Evolutionary conservation across 2,113 vertebrate species (phyloP), one percentile per base, ranked within the genome.

Genomic region (Ailuropoda melanoleuca): DNA sequence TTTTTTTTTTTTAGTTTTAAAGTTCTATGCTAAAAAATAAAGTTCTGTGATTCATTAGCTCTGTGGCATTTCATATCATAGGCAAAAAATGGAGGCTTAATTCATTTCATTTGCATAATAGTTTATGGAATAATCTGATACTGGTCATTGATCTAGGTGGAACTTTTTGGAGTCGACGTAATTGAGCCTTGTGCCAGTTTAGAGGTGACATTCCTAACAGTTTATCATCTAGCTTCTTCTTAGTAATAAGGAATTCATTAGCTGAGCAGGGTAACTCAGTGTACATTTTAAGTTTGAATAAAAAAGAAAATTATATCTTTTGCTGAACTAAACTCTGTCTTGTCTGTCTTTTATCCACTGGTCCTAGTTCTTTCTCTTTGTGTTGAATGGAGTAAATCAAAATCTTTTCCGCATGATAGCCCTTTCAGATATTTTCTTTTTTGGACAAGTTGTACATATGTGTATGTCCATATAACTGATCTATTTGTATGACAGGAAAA

Each of bases 361-460:
- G 39, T 93, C n/a, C n/a, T 93, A 60, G 4, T 66, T 88, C 50
- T 86, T 87, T 74, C 19, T 26, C 10, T 84, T 86, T 93, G 55
- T 95, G 14, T 88, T 93, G 14, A 88, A 26, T 94, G 72, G 23
- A 72, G 39, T 91, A 74, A 55, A 91, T 87, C 4, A 82, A 46
- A 94, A 39, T 64, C 3, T 92, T 92, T 77, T 77, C 55, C 43
- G 37, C 13, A 21, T 62, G 58, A 46, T 43, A 50, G 23, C 23
- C 29, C 31, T 89, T 93, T 87, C 70, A 66, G 10, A 95, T 90
- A 50, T 18, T 75, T 89, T 96, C 48, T 66, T 84, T 92, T 90
- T 60, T 50, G 53, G 62, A 78, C 34, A 85, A 37, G 64, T 95
- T 90, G 8, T 95, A 4, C 60, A 14, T 84, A 31, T 94, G 4